These are phyloP conservation scores for Antheraea yamamai DNA, from an alignment of 2,888 invertebrate genomes.

Conservation along the genomic window DNA sequence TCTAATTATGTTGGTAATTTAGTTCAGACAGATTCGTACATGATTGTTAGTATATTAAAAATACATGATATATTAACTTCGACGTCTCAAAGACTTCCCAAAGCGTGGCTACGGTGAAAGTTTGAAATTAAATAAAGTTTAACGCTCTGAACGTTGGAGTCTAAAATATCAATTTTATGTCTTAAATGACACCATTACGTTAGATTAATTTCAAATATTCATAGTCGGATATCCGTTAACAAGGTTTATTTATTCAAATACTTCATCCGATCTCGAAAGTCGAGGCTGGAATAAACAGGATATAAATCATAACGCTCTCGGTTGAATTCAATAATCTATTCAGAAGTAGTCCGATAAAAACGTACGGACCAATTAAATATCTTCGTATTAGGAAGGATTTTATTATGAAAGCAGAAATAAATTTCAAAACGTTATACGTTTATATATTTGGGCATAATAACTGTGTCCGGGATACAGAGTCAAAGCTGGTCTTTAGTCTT, in stretches of 20 bases:
- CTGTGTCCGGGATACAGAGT: not conserved
- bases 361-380: not conserved
- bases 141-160: not conserved
- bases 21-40: no score
- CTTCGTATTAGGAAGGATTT: not conserved
- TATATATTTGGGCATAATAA: not conserved
- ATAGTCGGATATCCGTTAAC: not conserved
- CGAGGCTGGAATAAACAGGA: not conserved
- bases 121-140: not conserved
- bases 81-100: not conserved
- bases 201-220: not conserved
- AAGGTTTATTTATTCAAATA: not conserved
- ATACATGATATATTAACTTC: not conserved
- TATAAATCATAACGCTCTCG: not conserved
- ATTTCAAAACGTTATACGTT: not conserved
- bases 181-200: not conserved
- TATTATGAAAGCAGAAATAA: not conserved
- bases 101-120: not conserved
- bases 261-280: not conserved
- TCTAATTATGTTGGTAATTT: no score
- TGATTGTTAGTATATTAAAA: no score
- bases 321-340: not conserved
- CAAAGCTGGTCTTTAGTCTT: no score
- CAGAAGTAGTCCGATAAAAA: not conserved
- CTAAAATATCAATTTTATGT: not conserved